Evolutionary conservation across 2,113 vertebrate species (phyloP).

Genomic region (Muscicapa adusta): DNA sequence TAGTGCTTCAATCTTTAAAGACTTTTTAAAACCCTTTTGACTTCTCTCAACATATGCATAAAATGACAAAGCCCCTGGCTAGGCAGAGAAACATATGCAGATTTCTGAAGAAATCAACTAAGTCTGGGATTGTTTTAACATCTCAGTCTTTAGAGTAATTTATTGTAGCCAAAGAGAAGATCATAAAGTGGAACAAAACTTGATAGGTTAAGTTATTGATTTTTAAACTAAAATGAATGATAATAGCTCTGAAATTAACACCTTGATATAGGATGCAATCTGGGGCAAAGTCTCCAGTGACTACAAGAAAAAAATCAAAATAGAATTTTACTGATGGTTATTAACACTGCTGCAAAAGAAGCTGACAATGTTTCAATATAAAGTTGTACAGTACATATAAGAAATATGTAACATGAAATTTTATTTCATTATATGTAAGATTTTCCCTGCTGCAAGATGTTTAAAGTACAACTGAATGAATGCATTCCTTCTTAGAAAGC

Average conservation of each 20-base stretch:
- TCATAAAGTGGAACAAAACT: not conserved
- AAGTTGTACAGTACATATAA: not conserved
- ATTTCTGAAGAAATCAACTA: not conserved
- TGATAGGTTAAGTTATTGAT: not conserved
- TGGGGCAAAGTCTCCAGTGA: not conserved
- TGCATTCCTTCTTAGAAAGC: not conserved
- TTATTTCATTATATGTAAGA: not conserved
- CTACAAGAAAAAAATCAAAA: not conserved
- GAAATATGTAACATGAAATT: not conserved
- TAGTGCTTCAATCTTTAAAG: not conserved
- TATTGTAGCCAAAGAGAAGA: not conserved
- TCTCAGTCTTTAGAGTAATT: not conserved
- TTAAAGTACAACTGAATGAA: not conserved
- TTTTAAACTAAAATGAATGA: not conserved
- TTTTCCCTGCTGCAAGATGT: not conserved
- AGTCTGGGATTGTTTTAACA: not conserved
- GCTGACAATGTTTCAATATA: not conserved
- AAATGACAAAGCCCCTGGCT: not conserved
- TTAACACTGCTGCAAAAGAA: not conserved
- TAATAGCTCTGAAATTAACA: not conserved
- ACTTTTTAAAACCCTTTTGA: not conserved
- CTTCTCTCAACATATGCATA: not conserved
- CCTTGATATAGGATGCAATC: not conserved
- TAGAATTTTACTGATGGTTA: not conserved
- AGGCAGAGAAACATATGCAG: not conserved